Conservation (phyloP, 2,888 invertebrate genomes). For the Drosophila cognata region DNA sequence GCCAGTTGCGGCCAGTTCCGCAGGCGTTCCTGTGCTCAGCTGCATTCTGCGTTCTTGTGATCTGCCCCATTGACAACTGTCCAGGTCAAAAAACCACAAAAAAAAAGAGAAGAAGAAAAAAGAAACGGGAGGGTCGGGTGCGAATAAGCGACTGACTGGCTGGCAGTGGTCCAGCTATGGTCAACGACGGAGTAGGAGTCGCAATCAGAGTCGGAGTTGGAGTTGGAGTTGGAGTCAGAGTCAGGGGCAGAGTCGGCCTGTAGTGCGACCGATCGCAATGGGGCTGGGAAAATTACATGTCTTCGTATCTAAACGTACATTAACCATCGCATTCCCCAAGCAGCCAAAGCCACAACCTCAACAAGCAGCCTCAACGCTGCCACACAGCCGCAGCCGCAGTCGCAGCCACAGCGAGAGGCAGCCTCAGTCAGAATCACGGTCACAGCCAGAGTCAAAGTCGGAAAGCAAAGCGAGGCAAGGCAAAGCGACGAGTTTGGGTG, state of each 20-base stretch:
- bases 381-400: background rate
- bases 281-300: conserved; percentile 76
- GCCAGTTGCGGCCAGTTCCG: conserved; percentile 25
- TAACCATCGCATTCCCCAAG: conserved; percentile 75
- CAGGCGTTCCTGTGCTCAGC: conserved; percentile 49
- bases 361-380: background rate
- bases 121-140: conserved; percentile 23
- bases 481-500: background rate
- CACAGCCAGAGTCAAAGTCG: background rate
- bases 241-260: conserved; percentile 2
- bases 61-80: conserved; percentile 71
- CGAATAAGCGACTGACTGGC: conserved; percentile 49
- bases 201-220: conserved; percentile 9
- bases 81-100: conserved; percentile 26
- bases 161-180: conserved; percentile 5
- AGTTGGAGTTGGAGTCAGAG: conserved; percentile 8
- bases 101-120: background rate
- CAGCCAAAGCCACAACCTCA: conserved; percentile 9
- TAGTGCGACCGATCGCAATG: conserved; percentile 44
- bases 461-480: background rate
- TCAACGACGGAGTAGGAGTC: conserved; percentile 7
- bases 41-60: conserved; percentile 45
- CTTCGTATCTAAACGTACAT: conserved; percentile 80
- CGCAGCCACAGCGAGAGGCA: background rate
- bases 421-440: background rate